A percentile compares a stretch with the other conserved stretches of the same genome.
Evolutionary conservation across 2,888 invertebrate species (phyloP).

Genomic region (Nipponacmea schrenckii): DNA sequence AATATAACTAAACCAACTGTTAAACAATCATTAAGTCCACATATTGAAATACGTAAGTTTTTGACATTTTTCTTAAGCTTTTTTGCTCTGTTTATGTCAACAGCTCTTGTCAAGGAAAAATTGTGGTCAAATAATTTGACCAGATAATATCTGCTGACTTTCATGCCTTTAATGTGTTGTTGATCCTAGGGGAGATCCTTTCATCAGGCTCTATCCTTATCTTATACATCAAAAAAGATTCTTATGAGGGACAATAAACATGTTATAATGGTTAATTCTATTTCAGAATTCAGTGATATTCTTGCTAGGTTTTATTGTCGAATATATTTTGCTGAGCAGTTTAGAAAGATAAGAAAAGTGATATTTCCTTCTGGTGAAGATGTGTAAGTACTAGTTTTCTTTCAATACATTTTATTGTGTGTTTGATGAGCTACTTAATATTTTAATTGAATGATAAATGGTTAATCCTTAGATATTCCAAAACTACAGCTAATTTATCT

Average conservation of each 20-base stretch:
- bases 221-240: too few relatives aligned
- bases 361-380: slow-evolving; percentile 77
- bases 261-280: background rate
- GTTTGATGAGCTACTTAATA: background rate
- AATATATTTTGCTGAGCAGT: slow-evolving; percentile 88
- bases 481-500: too few relatives aligned
- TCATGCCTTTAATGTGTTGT: too few relatives aligned
- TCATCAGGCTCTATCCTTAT: too few relatives aligned
- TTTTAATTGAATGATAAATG: too few relatives aligned
- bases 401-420: background rate
- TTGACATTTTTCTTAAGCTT: background rate
- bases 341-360: slow-evolving; percentile 80
- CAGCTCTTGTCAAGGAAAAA: too few relatives aligned
- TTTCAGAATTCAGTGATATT: slow-evolving; percentile 61
- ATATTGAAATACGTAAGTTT: slow-evolving; percentile 63
- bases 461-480: too few relatives aligned
- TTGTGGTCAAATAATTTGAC: too few relatives aligned
- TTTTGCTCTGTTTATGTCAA: background rate
- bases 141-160: too few relatives aligned
- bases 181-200: too few relatives aligned
- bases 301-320: slow-evolving; percentile 86
- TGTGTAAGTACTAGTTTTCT: slow-evolving; percentile 65
- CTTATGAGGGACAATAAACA: too few relatives aligned
- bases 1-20: slow-evolving; percentile 34
- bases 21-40: slow-evolving; percentile 39